Base-by-base conservation (phyloP, 2,888 invertebrate genomes). In the Exephanes ischioxanthus region DNA sequence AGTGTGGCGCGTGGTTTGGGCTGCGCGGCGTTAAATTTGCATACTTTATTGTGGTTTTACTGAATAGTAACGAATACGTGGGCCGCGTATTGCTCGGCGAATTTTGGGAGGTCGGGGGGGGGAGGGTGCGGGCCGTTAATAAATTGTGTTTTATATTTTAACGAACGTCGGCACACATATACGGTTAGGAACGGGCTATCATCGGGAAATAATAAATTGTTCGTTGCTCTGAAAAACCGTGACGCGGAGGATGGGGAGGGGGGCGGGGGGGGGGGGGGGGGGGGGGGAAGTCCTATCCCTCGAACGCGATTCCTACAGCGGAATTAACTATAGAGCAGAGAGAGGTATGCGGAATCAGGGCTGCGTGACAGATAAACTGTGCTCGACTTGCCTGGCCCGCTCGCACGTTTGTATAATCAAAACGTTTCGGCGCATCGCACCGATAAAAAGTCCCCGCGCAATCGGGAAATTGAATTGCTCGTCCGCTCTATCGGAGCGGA, bases 391-490 rank as follows among this genome's bases (percentile, higher is more conserved):
- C 48, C 63, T 45, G 58, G 45, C 1, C 58, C 58, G 70, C 58
- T 22, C 51, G 53, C 30, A 33, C 67, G 79, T 75, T 82, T 72
- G 85, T 83, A 67, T 83, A 85, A 83, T 80, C 82, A 85, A 85
- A 85, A 85, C 82, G 79, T 80, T 82, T 70, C 58, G 82, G 70
- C 78, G 85, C 45, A 75, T 75, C 70, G 63, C 70, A 51, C 66
- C 58, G 85, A 82, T 85, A 80, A 85, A 85, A 84, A 85, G 75
- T 79, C 58, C 75, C 79, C 63, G 75, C 66, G 79, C 85, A 85
- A 85, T 85, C 85, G 79, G 71, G 63, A 82, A 85, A 85, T 85
- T 85, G 75, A 85, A 85, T 85, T 76, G 75, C 66, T 67, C 79
- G 70, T 85, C 58, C 82, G 85, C 58, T 79, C 70, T 70, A 71